Evolutionary conservation across 2,888 invertebrate genomes (phyloP), one percentile per base, ranked within the genome.

Genomic region (Tinea trinotella): DNA sequence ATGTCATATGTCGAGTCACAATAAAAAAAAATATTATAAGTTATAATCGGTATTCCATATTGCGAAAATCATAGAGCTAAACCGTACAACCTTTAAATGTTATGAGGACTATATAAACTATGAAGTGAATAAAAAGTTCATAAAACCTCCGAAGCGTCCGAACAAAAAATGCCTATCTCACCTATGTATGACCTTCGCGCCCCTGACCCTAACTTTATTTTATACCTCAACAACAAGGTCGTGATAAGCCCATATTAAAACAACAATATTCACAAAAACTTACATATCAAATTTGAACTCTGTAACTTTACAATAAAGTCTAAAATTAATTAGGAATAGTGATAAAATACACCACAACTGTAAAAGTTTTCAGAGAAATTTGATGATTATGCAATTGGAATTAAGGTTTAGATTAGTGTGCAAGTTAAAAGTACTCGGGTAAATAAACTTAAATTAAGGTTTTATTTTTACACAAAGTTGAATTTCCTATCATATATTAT

Each of bases 201-300:
- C 40, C 40, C 12, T 40, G 40, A 40, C 40, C 40, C 40, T 40
- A 40, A 40, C 13, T 13, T 40, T 40, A 40, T 4, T 40, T 40
- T 40, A 15, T 40, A 15, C 40, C 40, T 15, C 15, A 40, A 12
- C 40, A 15, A 12, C 40, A 40, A 40, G 40, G 40, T 40, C 40
- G n/a, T 40, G 13, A 4, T 40, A 13, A 7, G 40, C 7, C 12
- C 40, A 35, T 3, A 35, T 13, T 3, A 24, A 40, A 40, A 4
- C 40, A 30, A 40, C n/a, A 2, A 13, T 40, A 15, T 6, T 13
- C 2, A 40, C 40, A 40, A 40, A 12, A 4, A 40, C n/a, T 30
- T 30, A 30, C n/a, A n/a, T 7, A 24, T 24, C 24, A 15, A 40
- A n/a, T 15, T 4, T 40, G 13, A 40, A 2, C 40, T 15, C 40